Evolutionary conservation across 2,113 vertebrate genomes (phyloP), one percentile per base, ranked within the genome.

Genomic region (Pao palembangensis): DNA sequence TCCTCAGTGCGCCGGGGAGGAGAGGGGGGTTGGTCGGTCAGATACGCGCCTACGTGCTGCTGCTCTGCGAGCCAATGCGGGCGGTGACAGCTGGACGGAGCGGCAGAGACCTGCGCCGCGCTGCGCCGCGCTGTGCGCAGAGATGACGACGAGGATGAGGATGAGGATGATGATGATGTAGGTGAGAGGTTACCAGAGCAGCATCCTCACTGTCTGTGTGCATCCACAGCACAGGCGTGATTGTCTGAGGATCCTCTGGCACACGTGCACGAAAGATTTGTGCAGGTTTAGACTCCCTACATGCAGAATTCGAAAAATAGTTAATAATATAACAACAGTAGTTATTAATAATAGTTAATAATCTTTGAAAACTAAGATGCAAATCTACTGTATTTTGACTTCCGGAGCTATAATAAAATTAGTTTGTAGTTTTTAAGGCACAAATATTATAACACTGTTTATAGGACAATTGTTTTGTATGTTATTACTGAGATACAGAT

Each of bases 31-130:
- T 76, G 85, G 82, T 65, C 64, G 58, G 72, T 71, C 66, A 68
- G 73, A 54, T 69, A 42, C 66, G 76, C 54, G 84, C 58, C 73
- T 88, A 86, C 88, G 88, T 88, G 85, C 68, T 69, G 61, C 60
- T 63, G 71, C 71, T 55, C 13, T 61, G 68, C 25, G 72, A 76
- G 73, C 75, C 85, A 81, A 88, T 90, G 85, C 76, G 75, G 77
- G 77, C 65, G 64, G 76, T 78, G 84, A 84, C 87, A 88, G 85
- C 85, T 87, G 85, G 79, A 60, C 73, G 51, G 50, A 67, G 70
- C 55, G 76, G 28, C 76, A 52, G 52, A 75, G 71, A 79, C 50
- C 34, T 12, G 34, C 8, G 34, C 8, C 34, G 34, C 8, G 67
- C 13, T 63, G 69, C 70, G 64, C 73, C 34, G 43, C 3, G 43